Evolutionary conservation across 1,140 invertebrate genomes (phyloP), one percentile per base, ranked within the genome.

Genomic region (Kradibia gibbosae): DNA sequence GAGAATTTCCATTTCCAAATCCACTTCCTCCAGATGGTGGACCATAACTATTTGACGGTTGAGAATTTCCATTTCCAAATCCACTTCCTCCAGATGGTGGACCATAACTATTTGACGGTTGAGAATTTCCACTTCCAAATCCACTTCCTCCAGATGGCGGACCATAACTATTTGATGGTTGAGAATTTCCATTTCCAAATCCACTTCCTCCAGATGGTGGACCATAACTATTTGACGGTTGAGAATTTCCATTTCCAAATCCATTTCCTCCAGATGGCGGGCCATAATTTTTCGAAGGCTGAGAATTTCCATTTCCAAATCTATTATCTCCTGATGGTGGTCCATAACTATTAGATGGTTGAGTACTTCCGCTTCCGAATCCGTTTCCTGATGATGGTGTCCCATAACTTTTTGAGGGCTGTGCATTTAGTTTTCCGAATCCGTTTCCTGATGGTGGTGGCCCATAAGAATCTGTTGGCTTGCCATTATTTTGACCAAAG

Each of bases 381-480:
- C 48, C 39, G 74, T 31, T 15, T 15, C 48, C 83, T 72, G 86
- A 85, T 5, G 77, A 86, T 3, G 91, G 90, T 71, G 91, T 85
- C 36, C 86, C 83, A 1, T 71, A 71, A 76, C 31, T 53, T 20
- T 65, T 42, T 82, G 81, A 65, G 1, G 62, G 62, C 10, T 65
- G 62, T 22, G 8, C 4, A 28, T 86, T 45, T 84, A 88, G 62
- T 85, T 85, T 13, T 50, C 87, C 70, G 50, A 72, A 50, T 13
- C 50, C 45, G 53, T 36, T 20, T 17, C 48, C 83, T 74, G 86
- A 85, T 5, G 77, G 85, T 1, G 91, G 90, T 70, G 91, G 86
- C 31, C 90, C 90, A 76, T 92, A 92, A 13, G 85, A 86, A 17
- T 89, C 88, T 0, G 88, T 91, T 11, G 85, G 84, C 72, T 80